Evolutionary conservation across 2,113 vertebrate species (phyloP), one percentile per base, ranked within the genome.

Genomic region (Cyphomyrus discorhynchus): DNA sequence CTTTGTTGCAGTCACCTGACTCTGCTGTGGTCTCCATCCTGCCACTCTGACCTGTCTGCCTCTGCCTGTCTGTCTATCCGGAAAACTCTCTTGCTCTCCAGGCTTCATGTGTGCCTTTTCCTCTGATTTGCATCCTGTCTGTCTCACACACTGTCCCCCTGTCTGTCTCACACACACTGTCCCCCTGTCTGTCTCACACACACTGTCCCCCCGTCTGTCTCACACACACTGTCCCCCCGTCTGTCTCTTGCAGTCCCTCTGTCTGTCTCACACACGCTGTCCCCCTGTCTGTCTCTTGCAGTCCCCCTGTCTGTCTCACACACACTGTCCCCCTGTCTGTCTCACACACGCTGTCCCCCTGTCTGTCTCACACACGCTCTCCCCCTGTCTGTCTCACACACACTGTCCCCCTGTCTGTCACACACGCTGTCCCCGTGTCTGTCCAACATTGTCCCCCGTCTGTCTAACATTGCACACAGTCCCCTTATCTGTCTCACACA

Each of bases 1-100:
- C n/a, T 70, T 47, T 83, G 27, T 58, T 80, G 42, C 53, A 52
- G 27, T 83, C 88, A 89, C 49, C 62, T 74, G 62, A 62, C 85
- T 74, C 31, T 19, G 70, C 85, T 17, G 13, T 53, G 24, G 50
- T 53, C 13, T 19, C 27, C 70, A 50, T 47, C 24, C 47, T 53
- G 45, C 49, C 52, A 15, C 82, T 39, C 21, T 35, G 42, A 74
- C 42, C 66, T 58, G 52, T 84, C 80, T 47, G 21, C 46, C 24
- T 27, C 35, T 47, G 50, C 19, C 8, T 58, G 82, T 66, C 19
- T 0, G 27, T 53, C 85, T 53, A 2, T 52, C 85, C 9, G n/a
- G 11, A 86, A 49, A 5, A 24, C 1, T 17, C 8, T 84, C 21
- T 50, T 17, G 24, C 15, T 86, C 11, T 27, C 11, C 50, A 3